Evolutionary conservation across 1,140 invertebrate genomes (phyloP).

Genomic region (Laodelphax striatellus): DNA sequence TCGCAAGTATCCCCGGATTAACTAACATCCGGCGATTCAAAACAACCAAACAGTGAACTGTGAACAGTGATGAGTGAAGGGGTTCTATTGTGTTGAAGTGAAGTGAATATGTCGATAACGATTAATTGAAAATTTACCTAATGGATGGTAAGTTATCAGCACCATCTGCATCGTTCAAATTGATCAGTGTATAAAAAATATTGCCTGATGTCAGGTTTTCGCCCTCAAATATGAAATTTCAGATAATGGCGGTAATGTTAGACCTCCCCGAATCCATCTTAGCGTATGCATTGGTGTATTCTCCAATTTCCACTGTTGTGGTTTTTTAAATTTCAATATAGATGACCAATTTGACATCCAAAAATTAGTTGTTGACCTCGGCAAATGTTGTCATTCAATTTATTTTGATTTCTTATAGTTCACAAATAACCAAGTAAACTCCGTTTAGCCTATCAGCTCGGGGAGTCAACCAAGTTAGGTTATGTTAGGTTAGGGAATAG

Average conservation of each 20-base stretch:
- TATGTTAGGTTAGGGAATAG: slow-evolving; percentile 1
- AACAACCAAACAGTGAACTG: slow-evolving; percentile 17
- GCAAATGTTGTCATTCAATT: too few species aligned
- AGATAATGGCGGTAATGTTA: slow-evolving; percentile 10
- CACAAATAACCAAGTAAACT: neutral
- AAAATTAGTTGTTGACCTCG: too few species aligned
- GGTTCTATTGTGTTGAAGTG: slow-evolving; percentile 18
- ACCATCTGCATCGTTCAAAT: neutral
- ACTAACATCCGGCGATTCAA: slow-evolving; percentile 22
- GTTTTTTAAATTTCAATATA: too few species aligned
- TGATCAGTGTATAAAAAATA: neutral
- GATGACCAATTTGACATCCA: too few species aligned
- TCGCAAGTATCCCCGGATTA: slow-evolving; percentile 1
- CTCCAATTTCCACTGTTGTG: too few species aligned
- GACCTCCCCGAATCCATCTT: neutral
- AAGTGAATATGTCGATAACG: slow-evolving; percentile 13
- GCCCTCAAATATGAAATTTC: neutral
- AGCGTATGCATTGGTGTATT: neutral
- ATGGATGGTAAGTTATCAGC: slow-evolving; percentile 20
- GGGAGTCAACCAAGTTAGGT: neutral
- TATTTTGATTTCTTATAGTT: too few species aligned
- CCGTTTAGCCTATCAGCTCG: neutral
- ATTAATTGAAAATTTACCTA: slow-evolving; percentile 3
- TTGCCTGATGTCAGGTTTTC: neutral
- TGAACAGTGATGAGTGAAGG: neutral